Evolutionary conservation across 2,797 vertebrate genomes (phyloP).

Genomic region (Catostomus latipinnis): DNA sequence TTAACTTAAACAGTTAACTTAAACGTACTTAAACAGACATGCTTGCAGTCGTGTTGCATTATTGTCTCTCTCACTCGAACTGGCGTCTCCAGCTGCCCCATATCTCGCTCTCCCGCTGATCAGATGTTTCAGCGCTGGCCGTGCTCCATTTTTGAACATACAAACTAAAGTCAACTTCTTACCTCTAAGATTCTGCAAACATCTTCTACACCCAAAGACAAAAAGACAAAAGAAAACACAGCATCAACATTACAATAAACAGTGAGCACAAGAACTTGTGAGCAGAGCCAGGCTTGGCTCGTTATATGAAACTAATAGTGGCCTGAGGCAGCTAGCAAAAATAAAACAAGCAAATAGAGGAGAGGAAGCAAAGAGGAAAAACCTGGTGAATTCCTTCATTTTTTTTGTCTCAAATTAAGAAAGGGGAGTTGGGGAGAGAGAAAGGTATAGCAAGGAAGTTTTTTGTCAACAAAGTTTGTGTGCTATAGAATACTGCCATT

Average conservation of each 20-base stretch:
- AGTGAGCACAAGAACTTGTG: slow-evolving; percentile 36
- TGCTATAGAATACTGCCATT: neutral
- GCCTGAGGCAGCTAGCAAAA: slow-evolving; percentile 46
- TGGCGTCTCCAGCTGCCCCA: too few relatives aligned
- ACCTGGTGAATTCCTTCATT: slow-evolving; percentile 30
- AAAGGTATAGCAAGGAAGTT: neutral
- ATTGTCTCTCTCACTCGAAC: too few relatives aligned
- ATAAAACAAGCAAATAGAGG: slow-evolving; percentile 52
- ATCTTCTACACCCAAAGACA: neutral
- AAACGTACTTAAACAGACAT: too few relatives aligned
- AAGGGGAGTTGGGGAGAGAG: slow-evolving; percentile 4
- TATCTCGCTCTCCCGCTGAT: too few relatives aligned
- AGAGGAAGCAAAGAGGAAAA: slow-evolving; percentile 18
- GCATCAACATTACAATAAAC: slow-evolving; percentile 43
- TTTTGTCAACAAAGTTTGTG: slow-evolving; percentile 9
- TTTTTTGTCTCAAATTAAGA: slow-evolving; percentile 28
- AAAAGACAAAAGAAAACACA: neutral
- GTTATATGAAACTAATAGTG: slow-evolving; percentile 54
- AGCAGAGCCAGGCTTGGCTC: slow-evolving; percentile 50
- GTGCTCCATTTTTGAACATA: neutral
- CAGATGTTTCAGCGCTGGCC: too few relatives aligned
- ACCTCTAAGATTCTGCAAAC: neutral
- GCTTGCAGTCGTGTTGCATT: too few relatives aligned
- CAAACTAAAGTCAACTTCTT: neutral
- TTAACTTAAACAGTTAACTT: too few relatives aligned